Percentiles rank a stretch among this genome's conserved stretches.
Conservation (phyloP, 2,888 invertebrate species). For the Panzeria rudis region DNA sequence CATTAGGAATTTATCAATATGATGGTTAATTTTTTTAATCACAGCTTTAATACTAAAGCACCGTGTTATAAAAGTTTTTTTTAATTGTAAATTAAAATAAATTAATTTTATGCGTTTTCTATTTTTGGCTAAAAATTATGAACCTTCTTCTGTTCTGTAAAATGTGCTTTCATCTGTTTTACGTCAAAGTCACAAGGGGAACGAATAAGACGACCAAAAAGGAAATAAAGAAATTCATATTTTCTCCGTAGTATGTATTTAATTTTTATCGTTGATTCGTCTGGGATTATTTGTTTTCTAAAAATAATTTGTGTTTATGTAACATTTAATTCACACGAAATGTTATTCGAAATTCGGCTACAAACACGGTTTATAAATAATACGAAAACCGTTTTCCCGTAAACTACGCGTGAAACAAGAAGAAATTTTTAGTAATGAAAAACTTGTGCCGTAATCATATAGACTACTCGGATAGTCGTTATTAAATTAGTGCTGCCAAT, state of each 20-base stretch:
- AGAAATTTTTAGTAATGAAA: slow-evolving; percentile 48
- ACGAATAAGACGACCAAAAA: slow-evolving; percentile 63
- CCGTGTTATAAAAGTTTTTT: slow-evolving; percentile 32
- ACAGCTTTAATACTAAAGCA: slow-evolving; percentile 66
- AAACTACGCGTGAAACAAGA: slow-evolving; percentile 65
- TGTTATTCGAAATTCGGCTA: slow-evolving; percentile 21
- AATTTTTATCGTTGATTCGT: slow-evolving; percentile 37
- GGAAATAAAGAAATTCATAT: slow-evolving; percentile 45
- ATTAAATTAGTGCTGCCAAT: slow-evolving; percentile 49
- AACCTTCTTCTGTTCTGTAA: slow-evolving; percentile 39
- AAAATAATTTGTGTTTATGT: slow-evolving; percentile 42
- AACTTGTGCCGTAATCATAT: slow-evolving; percentile 28
- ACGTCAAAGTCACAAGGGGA: slow-evolving; percentile 75
- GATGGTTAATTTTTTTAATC: slow-evolving; percentile 59
- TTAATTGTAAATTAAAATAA: neutral
- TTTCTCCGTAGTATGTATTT: slow-evolving; percentile 32
- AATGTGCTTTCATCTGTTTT: slow-evolving; percentile 66
- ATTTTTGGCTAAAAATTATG: slow-evolving; percentile 41
- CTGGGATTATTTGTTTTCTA: slow-evolving; percentile 17
- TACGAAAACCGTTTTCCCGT: slow-evolving; percentile 44
- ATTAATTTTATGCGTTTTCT: slow-evolving; percentile 33
- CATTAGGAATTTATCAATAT: slow-evolving; percentile 50
- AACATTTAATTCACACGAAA: slow-evolving; percentile 37
- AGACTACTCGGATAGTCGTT: slow-evolving; percentile 27
- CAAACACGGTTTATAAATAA: slow-evolving; percentile 39